Evolutionary conservation across 2,888 invertebrate genomes (phyloP).

Genomic region (Pachycephus smyrnensis): DNA sequence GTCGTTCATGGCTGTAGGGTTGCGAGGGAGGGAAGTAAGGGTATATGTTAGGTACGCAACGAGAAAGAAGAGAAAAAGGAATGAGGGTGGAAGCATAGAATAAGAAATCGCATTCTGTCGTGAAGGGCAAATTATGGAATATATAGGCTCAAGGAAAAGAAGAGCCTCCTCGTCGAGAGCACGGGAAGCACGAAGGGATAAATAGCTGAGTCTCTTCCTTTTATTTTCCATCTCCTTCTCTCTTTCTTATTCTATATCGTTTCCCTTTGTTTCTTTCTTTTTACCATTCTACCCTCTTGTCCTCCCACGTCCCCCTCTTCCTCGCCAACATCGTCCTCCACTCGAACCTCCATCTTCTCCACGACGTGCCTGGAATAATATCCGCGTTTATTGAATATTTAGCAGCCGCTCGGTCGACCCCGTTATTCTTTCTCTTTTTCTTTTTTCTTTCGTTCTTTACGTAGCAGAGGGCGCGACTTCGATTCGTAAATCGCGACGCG

Average conservation of each 20-base stretch:
- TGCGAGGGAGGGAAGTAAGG: background rate
- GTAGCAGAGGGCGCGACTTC: conserved; percentile 21
- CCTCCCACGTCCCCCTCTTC: conserved; percentile 16
- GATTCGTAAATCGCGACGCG: conserved; percentile 39
- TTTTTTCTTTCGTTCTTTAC: conserved; percentile 8
- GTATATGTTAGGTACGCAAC: conserved; percentile 21
- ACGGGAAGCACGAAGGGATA: conserved; percentile 46
- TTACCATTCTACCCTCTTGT: conserved; percentile 22
- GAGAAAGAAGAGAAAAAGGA: conserved; percentile 20
- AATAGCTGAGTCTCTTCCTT: conserved; percentile 36
- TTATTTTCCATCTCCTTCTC: conserved; percentile 10
- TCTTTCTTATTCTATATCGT: conserved; percentile 4
- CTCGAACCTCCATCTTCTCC: conserved; percentile 27
- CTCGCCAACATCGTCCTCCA: conserved; percentile 15
- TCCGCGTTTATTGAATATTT: conserved; percentile 66
- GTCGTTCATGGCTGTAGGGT: conserved; percentile 3
- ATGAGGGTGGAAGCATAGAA: conserved; percentile 18
- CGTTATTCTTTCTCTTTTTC: conserved; percentile 29
- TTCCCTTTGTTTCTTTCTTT: conserved; percentile 18
- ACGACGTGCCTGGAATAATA: conserved; percentile 63
- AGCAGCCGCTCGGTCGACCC: conserved; percentile 46
- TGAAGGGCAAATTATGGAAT: conserved; percentile 50
- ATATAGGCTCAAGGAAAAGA: conserved; percentile 30
- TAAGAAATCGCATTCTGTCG: conserved; percentile 12
- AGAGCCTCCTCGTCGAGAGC: background rate